Base-by-base conservation (phyloP, 1,140 invertebrate species). In the Trachymyrmex cornetzi region DNA sequence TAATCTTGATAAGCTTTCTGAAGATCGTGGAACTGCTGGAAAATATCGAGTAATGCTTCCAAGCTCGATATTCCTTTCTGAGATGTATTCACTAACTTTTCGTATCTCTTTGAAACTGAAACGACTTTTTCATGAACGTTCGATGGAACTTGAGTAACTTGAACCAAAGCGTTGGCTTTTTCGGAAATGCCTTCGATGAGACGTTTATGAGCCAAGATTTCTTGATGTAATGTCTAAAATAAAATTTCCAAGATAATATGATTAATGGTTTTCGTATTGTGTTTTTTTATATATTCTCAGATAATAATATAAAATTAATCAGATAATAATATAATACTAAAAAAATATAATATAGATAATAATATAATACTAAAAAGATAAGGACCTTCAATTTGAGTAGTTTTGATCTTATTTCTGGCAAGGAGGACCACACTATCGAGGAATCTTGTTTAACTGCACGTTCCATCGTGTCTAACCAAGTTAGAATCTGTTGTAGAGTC, bases 401-500 rank as follows among this genome's bases (percentile, higher is more conserved):
- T 94, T 98, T 99, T 0, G 97, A 97, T 87, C 97, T 96, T 53
- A 98, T 97, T 94, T 99, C 99, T 94, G 98, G 98, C 16, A 98
- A 96, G 2, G 97, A 97, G 1, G 96, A 96, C 95, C 96, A 97
- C 85, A 96, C 96, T 55, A 96, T 97, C 19, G 96, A 94, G 3
- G 97, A 96, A 93, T 99, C 98, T 57, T 96, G 96, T 93, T 97
- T 96, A 19, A 98, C 94, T 2, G 96, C 95, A 92, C 98, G 97
- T 94, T 99, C 98, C 94, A 98, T 98, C 64, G 97, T 96, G 89
- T 98, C 97, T 88, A 99, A 95, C 98, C 99, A 99, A 24, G 97
- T 96, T 4, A 97, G 93, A 34, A 97, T 97, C 93, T 98, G 98
- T 86, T 98, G 97, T 1, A 98, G 94, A 59, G 97, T 97, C 89